Evolutionary conservation across 2,113 vertebrate species (phyloP).

Genomic region (Atractosteus spatula): DNA sequence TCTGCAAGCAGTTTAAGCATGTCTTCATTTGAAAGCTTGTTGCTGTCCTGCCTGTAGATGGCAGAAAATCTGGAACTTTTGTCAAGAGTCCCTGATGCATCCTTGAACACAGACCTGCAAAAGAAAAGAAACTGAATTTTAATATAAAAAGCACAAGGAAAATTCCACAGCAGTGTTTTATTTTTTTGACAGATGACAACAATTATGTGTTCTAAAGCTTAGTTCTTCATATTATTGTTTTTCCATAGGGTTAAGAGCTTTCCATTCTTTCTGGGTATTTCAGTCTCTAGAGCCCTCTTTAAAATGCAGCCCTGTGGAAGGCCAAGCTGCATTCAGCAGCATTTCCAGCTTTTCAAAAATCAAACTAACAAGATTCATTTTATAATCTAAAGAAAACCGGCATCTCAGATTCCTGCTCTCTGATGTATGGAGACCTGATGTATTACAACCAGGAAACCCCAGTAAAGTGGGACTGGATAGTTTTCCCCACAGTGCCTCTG

Average conservation of each 20-base stretch:
- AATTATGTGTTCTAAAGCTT: conserved; percentile 7
- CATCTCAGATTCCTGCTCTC: too few species aligned
- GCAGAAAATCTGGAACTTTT: conserved; percentile 91
- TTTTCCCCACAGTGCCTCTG: too few species aligned
- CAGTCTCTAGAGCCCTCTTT: neutral
- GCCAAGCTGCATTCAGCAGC: conserved; percentile 14
- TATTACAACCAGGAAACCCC: too few species aligned
- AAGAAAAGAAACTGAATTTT: conserved; percentile 21
- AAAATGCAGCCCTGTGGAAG: conserved; percentile 3
- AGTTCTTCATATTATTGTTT: neutral
- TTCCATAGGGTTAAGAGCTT: conserved; percentile 17
- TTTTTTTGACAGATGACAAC: conserved; percentile 11
- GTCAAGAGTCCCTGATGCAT: conserved; percentile 85
- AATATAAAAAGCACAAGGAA: neutral
- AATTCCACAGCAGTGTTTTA: neutral
- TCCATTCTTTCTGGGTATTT: conserved; percentile 6
- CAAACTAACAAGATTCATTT: too few species aligned
- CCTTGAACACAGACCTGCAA: conserved; percentile 87
- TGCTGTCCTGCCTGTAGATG: conserved; percentile 92
- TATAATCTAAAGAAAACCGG: too few species aligned
- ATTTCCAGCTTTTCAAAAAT: neutral
- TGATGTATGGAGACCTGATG: too few species aligned
- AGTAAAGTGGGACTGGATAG: too few species aligned
- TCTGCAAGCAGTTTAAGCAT: conserved; percentile 92
- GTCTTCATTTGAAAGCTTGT: conserved; percentile 94